Base-by-base conservation (phyloP, 1,140 invertebrate species). In the Brachionus angularis region DNA sequence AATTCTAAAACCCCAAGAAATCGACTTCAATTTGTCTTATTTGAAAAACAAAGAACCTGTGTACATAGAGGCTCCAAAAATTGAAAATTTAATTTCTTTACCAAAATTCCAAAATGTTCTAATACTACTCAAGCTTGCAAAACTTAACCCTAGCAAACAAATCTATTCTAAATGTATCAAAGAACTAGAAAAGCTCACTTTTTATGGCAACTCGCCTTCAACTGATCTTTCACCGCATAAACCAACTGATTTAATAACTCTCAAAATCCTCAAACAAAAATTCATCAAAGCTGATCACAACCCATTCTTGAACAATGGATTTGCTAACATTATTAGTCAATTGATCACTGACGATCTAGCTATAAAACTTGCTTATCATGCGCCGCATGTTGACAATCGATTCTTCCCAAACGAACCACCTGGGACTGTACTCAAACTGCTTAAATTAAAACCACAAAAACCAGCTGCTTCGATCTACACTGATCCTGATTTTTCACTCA, bases 261-360 rank as follows among this genome's bases (percentile, higher is more conserved):
- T n/a, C n/a, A n/a, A n/a, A n/a, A n/a, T n/a, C n/a, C n/a, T n/a
- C n/a, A n/a, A n/a, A n/a, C n/a, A n/a, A n/a, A n/a, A n/a, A n/a
- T n/a, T n/a, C n/a, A n/a, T n/a, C n/a, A 42, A 42, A 10, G 10
- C 16, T 42, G 10, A 42, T 16, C 16, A 10, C 16, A 42, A 67
- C 31, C 62, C 62, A 12, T 67, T 67, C 36, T 36, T 67, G 21
- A 67, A 47, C 34, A 42, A 67, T 23, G 62, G 62, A 12, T 31
- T 67, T 16, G 62, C 62, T 10, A 36, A 21, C n/a, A 47, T 47
- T 21, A 31, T 67, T n/a, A 46, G 62, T 27, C 62, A 67, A 47
- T n/a, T 67, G 8, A 23, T 49, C 7, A 67, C 34, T 14, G 2
- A 47, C 3, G 62, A 67, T 46, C 16, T 67, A 34, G n/a, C 29